Percentiles rank a stretch among this genome's conserved stretches.
These are phyloP conservation scores for Ptilonorhynchus violaceus DNA, from an alignment of 2,113 vertebrate species.

Conservation along the genomic window DNA sequence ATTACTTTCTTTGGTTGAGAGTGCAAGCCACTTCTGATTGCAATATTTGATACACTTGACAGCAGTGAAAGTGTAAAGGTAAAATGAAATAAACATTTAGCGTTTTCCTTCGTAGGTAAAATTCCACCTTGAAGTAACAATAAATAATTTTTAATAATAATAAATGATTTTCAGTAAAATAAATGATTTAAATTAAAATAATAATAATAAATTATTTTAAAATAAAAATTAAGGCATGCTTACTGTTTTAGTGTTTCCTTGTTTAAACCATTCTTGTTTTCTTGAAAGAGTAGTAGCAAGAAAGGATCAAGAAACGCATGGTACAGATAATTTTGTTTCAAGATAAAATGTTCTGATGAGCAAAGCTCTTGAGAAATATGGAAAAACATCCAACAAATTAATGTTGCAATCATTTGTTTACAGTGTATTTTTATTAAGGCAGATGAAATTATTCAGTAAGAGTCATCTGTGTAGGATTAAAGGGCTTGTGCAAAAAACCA, in stretches of 20 bases:
- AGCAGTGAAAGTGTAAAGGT: background rate
- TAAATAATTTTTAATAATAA: too few relatives aligned
- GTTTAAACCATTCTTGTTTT: background rate
- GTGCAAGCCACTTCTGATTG: background rate
- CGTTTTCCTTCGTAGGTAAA: background rate
- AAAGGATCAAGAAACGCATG: background rate
- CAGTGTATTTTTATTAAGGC: background rate
- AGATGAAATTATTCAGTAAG: background rate
- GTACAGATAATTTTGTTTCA: background rate
- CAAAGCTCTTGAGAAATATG: background rate
- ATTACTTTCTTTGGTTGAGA: background rate
- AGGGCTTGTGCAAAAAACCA: background rate
- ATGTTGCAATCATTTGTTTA: conserved; percentile 15
- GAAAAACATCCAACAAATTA: background rate
- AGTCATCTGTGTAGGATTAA: background rate
- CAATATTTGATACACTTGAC: background rate
- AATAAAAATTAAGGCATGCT: background rate
- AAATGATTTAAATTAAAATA: too few relatives aligned
- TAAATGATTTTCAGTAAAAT: too few relatives aligned
- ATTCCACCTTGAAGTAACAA: background rate
- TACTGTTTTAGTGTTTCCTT: background rate
- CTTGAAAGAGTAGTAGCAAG: background rate
- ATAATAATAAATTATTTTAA: too few relatives aligned
- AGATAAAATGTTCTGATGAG: background rate
- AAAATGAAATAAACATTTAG: background rate